phyloP scores from a whole-genome alignment of 2,113 vertebrate genomes.

The Eubucco bourcierii region DNA sequence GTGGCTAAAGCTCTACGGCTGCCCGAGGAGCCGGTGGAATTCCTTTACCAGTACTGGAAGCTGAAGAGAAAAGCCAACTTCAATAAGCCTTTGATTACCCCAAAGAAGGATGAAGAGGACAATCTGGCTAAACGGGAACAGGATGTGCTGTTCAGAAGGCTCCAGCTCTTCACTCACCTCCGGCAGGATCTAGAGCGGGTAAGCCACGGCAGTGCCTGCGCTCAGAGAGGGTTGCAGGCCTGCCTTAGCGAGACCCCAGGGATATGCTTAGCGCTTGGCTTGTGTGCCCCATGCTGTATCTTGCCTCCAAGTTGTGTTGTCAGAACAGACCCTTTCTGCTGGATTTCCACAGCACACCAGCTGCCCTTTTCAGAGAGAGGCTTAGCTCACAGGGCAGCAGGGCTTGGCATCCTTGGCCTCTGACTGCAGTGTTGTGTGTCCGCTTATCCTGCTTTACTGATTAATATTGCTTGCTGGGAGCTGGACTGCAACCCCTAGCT shows the following conservation, averaged over 20 bases:
- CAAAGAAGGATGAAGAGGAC: conserved; percentile 95
- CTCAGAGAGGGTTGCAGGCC: background rate
- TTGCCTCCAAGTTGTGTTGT: background rate
- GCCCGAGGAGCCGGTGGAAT: conserved; percentile 83
- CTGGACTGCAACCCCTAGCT: background rate
- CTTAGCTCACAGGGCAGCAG: background rate
- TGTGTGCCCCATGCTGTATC: fast-evolving
- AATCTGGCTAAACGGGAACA: conserved; percentile 93
- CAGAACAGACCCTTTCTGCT: background rate
- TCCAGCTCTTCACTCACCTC: conserved; percentile 96
- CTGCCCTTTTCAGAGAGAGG: background rate
- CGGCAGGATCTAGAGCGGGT: conserved; percentile 98
- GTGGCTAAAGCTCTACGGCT: conserved; percentile 83
- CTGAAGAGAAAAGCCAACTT: conserved; percentile 93
- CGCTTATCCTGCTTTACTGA: background rate
- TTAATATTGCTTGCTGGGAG: background rate
- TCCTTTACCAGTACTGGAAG: conserved; percentile 97
- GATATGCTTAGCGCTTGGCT: fast-evolving
- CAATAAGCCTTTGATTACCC: conserved; percentile 94
- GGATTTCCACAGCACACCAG: background rate
- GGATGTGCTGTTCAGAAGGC: conserved; percentile 89
- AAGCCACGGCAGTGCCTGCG: background rate
- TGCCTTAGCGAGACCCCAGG: background rate
- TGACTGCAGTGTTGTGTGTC: fast-evolving
- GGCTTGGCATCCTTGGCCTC: background rate